Evolutionary conservation across 2,888 invertebrate species (phyloP).

Genomic region (Oconnorella tubifera): DNA sequence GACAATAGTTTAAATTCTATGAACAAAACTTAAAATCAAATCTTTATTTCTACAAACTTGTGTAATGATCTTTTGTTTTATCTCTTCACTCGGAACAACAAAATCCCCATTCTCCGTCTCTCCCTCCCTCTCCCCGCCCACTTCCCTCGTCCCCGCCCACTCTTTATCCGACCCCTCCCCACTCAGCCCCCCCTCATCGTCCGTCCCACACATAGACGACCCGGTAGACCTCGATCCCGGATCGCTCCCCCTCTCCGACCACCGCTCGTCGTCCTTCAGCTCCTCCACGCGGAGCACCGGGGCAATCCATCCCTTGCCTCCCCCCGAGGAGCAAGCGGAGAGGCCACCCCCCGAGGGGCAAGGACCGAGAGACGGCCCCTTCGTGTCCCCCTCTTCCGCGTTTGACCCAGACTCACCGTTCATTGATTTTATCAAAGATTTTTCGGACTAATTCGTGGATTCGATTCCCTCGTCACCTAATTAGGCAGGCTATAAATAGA

Average conservation of each 20-base stretch:
- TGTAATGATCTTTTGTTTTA: constrained; percentile 16
- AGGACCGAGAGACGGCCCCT: too few species aligned
- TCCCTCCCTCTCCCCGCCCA: background rate
- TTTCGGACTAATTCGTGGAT: too few species aligned
- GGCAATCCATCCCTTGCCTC: too few species aligned
- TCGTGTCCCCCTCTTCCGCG: too few species aligned
- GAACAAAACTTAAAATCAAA: background rate
- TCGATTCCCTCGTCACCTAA: too few species aligned
- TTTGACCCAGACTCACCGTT: too few species aligned
- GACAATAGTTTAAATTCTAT: background rate
- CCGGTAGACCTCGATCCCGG: constrained; percentile 2
- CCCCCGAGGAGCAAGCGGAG: too few species aligned
- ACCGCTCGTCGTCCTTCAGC: constrained; percentile 17
- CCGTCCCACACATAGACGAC: constrained; percentile 13
- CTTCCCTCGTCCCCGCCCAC: too few species aligned
- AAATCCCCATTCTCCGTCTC: constrained; percentile 12
- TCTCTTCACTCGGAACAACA: constrained; percentile 13
- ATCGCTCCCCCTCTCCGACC: background rate
- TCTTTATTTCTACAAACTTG: constrained; percentile 2
- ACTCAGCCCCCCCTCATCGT: constrained; percentile 8
- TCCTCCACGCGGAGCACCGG: constrained; percentile 22
- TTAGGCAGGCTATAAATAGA: too few species aligned
- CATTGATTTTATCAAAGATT: too few species aligned
- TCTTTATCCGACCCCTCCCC: constrained; percentile 19
- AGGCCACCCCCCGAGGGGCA: too few species aligned